Evolutionary conservation across 1,140 invertebrate species (phyloP), one percentile per base, ranked within the genome.

Genomic region (Drosophila malerkotliana): DNA sequence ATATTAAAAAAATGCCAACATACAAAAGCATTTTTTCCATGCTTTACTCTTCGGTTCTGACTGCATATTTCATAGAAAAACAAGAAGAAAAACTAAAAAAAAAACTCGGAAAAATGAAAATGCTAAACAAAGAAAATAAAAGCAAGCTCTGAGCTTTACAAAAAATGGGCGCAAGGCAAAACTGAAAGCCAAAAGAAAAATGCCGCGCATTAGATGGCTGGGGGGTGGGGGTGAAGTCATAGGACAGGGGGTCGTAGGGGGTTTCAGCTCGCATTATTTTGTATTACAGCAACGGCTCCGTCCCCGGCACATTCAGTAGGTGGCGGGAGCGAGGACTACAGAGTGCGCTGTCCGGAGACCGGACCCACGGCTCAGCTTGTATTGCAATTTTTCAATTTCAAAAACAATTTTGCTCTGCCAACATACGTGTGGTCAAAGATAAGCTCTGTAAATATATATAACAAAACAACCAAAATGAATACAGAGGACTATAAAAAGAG

Each of bases 311-410:
- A 63, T 69, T 47, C 62, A 68, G 30, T 3, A 56, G 53, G 24
- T 32, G 24, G 32, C 21, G 15, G 24, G 41, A 9, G 28, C 21
- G 15, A 3, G 15, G 18, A 12, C n/a, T 45, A 5, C 5, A 7
- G 6, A 18, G 44, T 18, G 8, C 6, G 18, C 5, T 10, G 44
- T 21, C 7, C 44, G 44, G 9, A 21, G 10, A 53, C 30, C 41
- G 24, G 8, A 55, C 47, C 68, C 63, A 58, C 67, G 59, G 57
- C 82, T 77, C 75, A 87, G 83, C 82, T 88, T 87, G 79, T 83
- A 87, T 87, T 88, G 82, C 82, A 87, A 87, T 87, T 87, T 87
- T 87, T 87, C 82, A 87, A 87, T 87, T 87, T 87, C 83, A 87
- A 87, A 87, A 87, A 87, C 82, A 87, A 87, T 87, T 87, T 87